phyloP scores from a whole-genome alignment of 2,113 vertebrate genomes.

The Charina bottae region DNA sequence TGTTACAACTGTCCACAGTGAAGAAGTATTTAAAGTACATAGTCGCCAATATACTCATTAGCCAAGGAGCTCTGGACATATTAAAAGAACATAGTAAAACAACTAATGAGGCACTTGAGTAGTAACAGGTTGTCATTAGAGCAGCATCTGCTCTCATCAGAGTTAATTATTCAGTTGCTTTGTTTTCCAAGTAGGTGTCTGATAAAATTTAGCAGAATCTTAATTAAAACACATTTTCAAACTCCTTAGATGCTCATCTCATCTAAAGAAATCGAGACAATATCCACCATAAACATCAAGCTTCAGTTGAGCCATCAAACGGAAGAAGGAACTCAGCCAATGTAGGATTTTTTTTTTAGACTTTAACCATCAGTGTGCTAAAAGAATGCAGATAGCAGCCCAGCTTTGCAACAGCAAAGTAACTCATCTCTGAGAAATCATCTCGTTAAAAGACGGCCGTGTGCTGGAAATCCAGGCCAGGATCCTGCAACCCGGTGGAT shows the following conservation, averaged over 20 bases:
- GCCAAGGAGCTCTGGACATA: slow-evolving; percentile 75
- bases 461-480: not conserved
- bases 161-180: slow-evolving; percentile 87
- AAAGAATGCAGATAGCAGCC: not conserved
- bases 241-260: slow-evolving; percentile 84
- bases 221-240: slow-evolving; percentile 89
- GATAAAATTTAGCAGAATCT: slow-evolving; percentile 89
- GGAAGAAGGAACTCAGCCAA: slow-evolving; percentile 75
- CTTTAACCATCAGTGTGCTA: slow-evolving; percentile 64
- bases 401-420: not conserved
- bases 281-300: slow-evolving; percentile 83
- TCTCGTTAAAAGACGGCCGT: not conserved
- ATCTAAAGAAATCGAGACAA: slow-evolving; percentile 83
- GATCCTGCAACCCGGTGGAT: not conserved
- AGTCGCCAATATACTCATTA: slow-evolving; percentile 71
- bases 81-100: slow-evolving; percentile 78
- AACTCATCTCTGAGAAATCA: not conserved
- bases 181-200: slow-evolving; percentile 87
- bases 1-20: slow-evolving; percentile 34
- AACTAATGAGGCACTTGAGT: slow-evolving; percentile 83
- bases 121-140: slow-evolving; percentile 91
- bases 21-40: slow-evolving; percentile 70
- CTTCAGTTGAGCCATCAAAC: slow-evolving; percentile 80
- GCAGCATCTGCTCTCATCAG: slow-evolving; percentile 90
- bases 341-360: slow-evolving; percentile 45